Evolutionary conservation across 1,140 invertebrate genomes (phyloP).

Genomic region (Drosophila trapezifrons): DNA sequence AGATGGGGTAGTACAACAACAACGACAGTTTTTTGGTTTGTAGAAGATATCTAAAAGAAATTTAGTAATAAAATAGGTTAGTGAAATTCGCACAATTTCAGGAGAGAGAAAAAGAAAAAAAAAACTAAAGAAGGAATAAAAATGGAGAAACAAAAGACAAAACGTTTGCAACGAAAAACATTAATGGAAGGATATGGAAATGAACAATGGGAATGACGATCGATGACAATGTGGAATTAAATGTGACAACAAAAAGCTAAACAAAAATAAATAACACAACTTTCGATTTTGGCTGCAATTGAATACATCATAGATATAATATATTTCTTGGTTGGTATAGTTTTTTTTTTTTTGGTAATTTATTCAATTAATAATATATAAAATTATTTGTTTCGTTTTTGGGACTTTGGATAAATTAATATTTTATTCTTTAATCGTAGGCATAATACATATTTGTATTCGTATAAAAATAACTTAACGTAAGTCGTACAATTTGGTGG

Average conservation of each 20-base stretch:
- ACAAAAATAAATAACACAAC: conserved; percentile 56
- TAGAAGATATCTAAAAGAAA: conserved; percentile 79
- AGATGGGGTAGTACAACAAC: conserved; percentile 59
- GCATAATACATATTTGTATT: conserved; percentile 40
- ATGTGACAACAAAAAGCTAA: conserved; percentile 19
- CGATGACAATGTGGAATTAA: conserved; percentile 3
- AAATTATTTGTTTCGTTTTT: conserved; percentile 43
- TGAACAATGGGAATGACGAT: conserved; percentile 10
- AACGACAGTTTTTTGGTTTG: conserved; percentile 37
- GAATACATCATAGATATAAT: conserved; percentile 45
- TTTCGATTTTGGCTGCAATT: conserved; percentile 34
- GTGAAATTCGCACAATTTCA: conserved; percentile 70
- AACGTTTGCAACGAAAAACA: conserved; percentile 21
- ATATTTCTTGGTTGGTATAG: conserved; percentile 44
- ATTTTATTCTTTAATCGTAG: conserved; percentile 13
- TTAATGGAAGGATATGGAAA: conserved; percentile 18
- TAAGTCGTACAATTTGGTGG: conserved; percentile 71
- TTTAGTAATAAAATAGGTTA: conserved; percentile 84
- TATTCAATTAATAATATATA: conserved; percentile 69
- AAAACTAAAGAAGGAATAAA: not conserved
- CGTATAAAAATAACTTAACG: conserved; percentile 59
- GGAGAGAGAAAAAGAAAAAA: conserved; percentile 35
- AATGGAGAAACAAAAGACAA: conserved; percentile 25
- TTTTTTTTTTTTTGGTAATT: conserved; percentile 41
- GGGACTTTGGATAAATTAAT: conserved; percentile 46